phyloP scores from a whole-genome alignment of 1,140 invertebrate genomes.

The Galleria mellonella region DNA sequence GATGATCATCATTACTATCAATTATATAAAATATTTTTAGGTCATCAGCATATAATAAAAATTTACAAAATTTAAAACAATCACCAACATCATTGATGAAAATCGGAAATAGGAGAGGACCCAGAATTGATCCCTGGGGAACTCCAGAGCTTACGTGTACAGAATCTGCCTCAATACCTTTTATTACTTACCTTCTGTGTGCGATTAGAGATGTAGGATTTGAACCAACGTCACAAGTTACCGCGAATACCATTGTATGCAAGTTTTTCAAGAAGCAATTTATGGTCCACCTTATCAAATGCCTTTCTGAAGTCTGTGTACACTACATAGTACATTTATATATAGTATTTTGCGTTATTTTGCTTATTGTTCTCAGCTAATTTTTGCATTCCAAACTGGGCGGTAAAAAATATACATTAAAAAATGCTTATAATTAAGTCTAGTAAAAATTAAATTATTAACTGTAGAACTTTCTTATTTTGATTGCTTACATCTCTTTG shows the following conservation, averaged over 20 bases:
- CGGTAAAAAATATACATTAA: too few relatives aligned
- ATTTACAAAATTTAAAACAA: constrained; percentile 18
- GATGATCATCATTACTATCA: constrained; percentile 7
- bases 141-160: constrained; percentile 19
- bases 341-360: too few relatives aligned
- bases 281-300: constrained; percentile 23
- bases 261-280: constrained; percentile 9
- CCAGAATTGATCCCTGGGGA: constrained; percentile 31
- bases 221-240: constrained; percentile 21
- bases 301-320: constrained; percentile 33
- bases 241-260: constrained; percentile 8
- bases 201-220: constrained; percentile 19
- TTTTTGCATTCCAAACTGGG: too few relatives aligned
- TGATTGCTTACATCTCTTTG: too few relatives aligned
- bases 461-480: too few relatives aligned
- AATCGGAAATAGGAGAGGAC: constrained; percentile 31
- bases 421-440: too few relatives aligned
- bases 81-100: constrained; percentile 34
- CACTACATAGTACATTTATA: too few relatives aligned
- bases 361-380: too few relatives aligned
- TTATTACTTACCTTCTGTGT: constrained; percentile 18
- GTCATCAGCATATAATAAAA: constrained; percentile 32
- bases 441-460: too few relatives aligned
- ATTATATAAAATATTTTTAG: constrained; percentile 35
- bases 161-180: constrained; percentile 6